phyloP scores from a whole-genome alignment of 2,797 vertebrate genomes.

The Lacerta agilis region DNA sequence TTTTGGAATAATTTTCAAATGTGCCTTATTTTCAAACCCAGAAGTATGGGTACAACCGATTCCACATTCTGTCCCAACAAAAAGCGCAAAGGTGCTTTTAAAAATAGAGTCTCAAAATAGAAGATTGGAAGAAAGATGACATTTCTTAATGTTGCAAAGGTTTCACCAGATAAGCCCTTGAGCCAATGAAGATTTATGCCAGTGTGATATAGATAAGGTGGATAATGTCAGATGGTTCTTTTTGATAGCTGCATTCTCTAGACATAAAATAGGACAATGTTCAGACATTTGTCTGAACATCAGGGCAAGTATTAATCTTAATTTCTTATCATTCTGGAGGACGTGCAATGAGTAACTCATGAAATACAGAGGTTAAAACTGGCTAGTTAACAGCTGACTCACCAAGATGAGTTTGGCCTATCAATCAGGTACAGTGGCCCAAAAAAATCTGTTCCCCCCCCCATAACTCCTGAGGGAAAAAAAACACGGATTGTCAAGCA shows the following conservation, averaged over 20 bases:
- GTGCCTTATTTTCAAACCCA: too few relatives aligned
- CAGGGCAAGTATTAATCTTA: neutral
- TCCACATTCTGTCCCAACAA: neutral
- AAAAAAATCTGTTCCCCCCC: neutral
- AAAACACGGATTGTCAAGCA: neutral
- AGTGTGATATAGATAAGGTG: neutral
- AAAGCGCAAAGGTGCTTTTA: neutral
- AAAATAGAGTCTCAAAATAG: neutral
- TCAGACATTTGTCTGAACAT: neutral
- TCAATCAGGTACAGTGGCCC: neutral
- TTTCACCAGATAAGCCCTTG: too few relatives aligned
- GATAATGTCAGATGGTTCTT: neutral
- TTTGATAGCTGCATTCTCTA: neutral
- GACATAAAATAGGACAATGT: neutral
- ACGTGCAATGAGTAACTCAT: neutral
- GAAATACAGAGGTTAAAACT: neutral
- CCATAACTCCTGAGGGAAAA: too few relatives aligned
- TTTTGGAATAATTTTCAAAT: too few relatives aligned
- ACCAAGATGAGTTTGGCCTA: neutral
- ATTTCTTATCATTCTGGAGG: neutral
- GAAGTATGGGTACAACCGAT: too few relatives aligned
- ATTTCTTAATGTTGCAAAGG: neutral
- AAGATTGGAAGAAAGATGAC: neutral
- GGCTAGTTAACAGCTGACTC: neutral
- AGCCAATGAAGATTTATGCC: neutral